Evolutionary conservation across 2,888 invertebrate genomes (phyloP), one percentile per base, ranked within the genome.

Genomic region (Charanyca ferruginea): DNA sequence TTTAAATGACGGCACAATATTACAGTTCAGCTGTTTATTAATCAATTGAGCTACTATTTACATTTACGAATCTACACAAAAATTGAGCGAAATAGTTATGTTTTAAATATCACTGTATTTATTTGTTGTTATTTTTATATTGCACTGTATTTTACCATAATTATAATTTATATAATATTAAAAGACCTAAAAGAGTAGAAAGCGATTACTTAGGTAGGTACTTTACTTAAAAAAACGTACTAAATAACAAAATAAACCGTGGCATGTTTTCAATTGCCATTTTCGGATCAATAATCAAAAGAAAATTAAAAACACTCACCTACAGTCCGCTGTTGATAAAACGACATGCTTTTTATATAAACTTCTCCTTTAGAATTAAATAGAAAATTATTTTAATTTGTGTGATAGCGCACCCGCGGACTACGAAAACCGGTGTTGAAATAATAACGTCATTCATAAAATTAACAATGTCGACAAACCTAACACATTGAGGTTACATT

Each of bases 361-460:
- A 48, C 20, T 25, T 61, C 45, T 63, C 66, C 63, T 69, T 57
- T 53, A 53, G 71, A 67, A 63, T 73, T 69, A 65, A 41, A 73
- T 35, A 53, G 52, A 59, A 70, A 76, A 71, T 52, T 59, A 57
- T 60, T 41, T n/a, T 68, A 71, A 71, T 72, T 55, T 57, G 51
- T 22, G 73, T 74, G 79, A 73, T 42, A 49, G 81, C 79, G 84
- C 84, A 84, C 81, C 80, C 77, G 65, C 86, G 72, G 62, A 64
- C 76, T 68, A 86, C 88, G 84, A 86, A 84, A 84, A 86, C 86
- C 81, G 80, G 85, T 89, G 92, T 90, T 81, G 90, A 90, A 90
- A 87, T 83, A 87, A 78, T 79, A 81, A 91, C 94, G 94, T 95
- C 94, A 94, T 92, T 87, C 91, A 92, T 94, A 94, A 94, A 94